Percentiles rank a stretch among this genome's conserved stretches.
Evolutionary conservation across 2,113 vertebrate species (phyloP).

Genomic region (Orthonyx spaldingii): DNA sequence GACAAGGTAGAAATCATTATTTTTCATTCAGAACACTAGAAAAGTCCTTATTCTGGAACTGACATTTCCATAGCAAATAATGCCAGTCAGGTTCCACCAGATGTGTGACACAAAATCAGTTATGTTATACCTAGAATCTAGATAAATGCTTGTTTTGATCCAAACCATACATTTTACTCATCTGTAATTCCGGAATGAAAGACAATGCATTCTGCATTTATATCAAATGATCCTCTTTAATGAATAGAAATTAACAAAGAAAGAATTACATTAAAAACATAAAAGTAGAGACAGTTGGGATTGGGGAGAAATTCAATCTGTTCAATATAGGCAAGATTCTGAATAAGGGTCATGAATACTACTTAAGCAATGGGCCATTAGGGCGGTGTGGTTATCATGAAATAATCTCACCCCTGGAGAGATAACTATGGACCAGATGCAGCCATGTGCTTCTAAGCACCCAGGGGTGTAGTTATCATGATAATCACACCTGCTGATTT

Average conservation of each 20-base stretch:
- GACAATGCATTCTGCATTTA: neutral
- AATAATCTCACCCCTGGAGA: slow-evolving; percentile 56
- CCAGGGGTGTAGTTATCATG: slow-evolving; percentile 33
- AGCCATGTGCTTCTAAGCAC: slow-evolving; percentile 36
- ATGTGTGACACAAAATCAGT: neutral
- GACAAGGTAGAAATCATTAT: neutral
- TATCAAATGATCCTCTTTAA: neutral
- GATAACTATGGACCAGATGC: slow-evolving; percentile 46
- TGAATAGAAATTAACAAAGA: neutral
- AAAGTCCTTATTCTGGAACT: neutral
- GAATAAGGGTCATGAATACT: slow-evolving; percentile 37
- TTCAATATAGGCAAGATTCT: neutral
- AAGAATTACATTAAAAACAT: neutral
- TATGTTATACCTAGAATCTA: neutral
- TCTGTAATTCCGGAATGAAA: neutral
- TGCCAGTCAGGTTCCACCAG: neutral
- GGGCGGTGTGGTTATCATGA: neutral
- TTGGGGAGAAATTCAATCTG: neutral
- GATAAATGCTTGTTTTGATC: neutral
- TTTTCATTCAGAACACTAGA: neutral
- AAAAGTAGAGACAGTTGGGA: neutral
- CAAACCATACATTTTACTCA: neutral
- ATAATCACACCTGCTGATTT: slow-evolving; percentile 62
- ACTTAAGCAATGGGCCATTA: slow-evolving; percentile 33
- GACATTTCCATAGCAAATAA: neutral